phyloP scores from a whole-genome alignment of 2,888 invertebrate species.

The Rosalia funebris region DNA sequence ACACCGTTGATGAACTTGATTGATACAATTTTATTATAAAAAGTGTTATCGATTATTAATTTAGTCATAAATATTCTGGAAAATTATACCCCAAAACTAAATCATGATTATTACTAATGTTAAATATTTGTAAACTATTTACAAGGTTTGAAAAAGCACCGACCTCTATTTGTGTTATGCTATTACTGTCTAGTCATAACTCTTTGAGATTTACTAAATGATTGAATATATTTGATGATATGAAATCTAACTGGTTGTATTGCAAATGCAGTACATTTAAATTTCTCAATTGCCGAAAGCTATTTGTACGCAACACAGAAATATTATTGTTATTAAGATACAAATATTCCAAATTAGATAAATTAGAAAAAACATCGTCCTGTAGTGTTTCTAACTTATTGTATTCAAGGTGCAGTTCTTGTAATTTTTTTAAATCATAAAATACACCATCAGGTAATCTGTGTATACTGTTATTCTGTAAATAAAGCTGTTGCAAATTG shows the following conservation, averaged over 20 bases:
- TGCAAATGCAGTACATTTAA: not conserved
- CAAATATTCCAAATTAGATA: not conserved
- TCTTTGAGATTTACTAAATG: not conserved
- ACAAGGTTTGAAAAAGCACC: not conserved
- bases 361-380: not conserved
- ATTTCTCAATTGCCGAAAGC: not conserved
- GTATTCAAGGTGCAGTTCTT: conserved; percentile 8
- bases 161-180: not conserved
- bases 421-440: not conserved
- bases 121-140: not conserved
- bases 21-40: no score
- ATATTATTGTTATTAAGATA: conserved; percentile 7
- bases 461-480: conserved; percentile 11
- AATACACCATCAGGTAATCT: not conserved
- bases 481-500: conserved; percentile 6
- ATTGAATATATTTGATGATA: not conserved
- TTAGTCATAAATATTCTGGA: no score
- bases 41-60: no score
- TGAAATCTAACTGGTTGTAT: not conserved
- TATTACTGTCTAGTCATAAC: conserved; percentile 3
- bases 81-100: no score
- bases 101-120: not conserved
- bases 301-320: not conserved
- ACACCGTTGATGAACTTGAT: no score
- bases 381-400: not conserved